phyloP scores from a whole-genome alignment of 1,140 invertebrate species.

The Drosophila teissieri region DNA sequence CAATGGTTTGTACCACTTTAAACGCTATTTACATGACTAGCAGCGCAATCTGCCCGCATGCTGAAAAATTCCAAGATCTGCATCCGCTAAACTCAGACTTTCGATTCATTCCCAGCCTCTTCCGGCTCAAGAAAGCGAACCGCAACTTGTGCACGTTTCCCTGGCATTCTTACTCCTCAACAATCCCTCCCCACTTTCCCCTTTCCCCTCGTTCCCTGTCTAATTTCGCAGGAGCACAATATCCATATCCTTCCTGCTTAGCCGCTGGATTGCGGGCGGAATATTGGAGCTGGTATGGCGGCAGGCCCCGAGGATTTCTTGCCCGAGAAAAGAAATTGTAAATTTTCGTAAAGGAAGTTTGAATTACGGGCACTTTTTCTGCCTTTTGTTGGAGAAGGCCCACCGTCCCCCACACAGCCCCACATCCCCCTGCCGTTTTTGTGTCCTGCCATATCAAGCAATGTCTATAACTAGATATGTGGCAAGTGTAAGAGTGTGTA shows the following conservation, averaged over 20 bases:
- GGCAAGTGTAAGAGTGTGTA: constrained; percentile 44
- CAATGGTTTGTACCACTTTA: too few relatives aligned
- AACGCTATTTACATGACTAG: background rate
- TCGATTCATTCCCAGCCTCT: constrained; percentile 18
- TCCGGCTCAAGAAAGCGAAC: constrained; percentile 56
- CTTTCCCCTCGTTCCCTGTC: constrained; percentile 41
- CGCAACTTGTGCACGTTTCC: constrained; percentile 81
- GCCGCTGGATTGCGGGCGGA: constrained; percentile 36
- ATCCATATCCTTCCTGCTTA: constrained; percentile 69
- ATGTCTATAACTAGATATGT: constrained; percentile 55
- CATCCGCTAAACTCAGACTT: constrained; percentile 46
- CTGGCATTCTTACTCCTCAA: constrained; percentile 11
- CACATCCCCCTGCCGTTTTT: constrained; percentile 3
- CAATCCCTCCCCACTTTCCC: too few relatives aligned
- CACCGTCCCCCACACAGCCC: background rate
- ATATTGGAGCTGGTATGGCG: background rate
- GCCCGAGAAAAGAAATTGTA: constrained; percentile 69
- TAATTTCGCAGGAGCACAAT: constrained; percentile 72
- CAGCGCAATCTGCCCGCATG: constrained; percentile 16
- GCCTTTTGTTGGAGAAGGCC: constrained; percentile 26
- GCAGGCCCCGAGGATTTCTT: constrained; percentile 35
- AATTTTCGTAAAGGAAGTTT: constrained; percentile 70
- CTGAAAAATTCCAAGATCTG: constrained; percentile 28
- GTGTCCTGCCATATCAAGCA: constrained; percentile 63
- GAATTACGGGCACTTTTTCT: constrained; percentile 61